Conservation (phyloP, 2,113 vertebrate species). For the Crypturellus undulatus region DNA sequence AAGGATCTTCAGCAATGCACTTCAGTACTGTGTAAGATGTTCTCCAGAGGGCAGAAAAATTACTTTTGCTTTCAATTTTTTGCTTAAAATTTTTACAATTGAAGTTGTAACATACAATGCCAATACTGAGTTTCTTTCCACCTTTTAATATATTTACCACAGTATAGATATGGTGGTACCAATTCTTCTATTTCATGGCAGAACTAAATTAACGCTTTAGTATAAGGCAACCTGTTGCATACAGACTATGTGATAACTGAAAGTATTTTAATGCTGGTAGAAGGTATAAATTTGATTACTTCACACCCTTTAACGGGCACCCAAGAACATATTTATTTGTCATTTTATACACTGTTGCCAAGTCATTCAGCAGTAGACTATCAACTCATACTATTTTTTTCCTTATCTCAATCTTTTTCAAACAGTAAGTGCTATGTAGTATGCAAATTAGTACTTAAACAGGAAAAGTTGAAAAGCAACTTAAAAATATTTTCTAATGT, state of each 20-base stretch:
- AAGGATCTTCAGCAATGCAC: not conserved
- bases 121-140: not conserved
- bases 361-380: not conserved
- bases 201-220: not conserved
- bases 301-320: accelerated
- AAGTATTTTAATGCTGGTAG: not conserved
- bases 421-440: not conserved
- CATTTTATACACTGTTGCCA: not conserved
- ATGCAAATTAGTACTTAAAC: not conserved
- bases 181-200: not conserved
- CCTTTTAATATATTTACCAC: not conserved
- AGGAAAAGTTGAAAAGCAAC: not conserved
- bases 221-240: not conserved
- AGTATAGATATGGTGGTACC: not conserved
- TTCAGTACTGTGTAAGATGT: accelerated
- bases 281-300: not conserved
- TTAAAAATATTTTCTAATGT: not conserved
- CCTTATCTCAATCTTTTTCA: not conserved
- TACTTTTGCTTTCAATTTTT: not conserved
- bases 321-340: not conserved
- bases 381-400: not conserved
- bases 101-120: not conserved
- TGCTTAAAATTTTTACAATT: not conserved
- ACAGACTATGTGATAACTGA: not conserved
- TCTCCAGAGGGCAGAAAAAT: not conserved